Percentiles rank a stretch among this genome's conserved stretches.
Evolutionary conservation across 2,113 vertebrate genomes (phyloP).

Genomic region (Sterna hirundo): DNA sequence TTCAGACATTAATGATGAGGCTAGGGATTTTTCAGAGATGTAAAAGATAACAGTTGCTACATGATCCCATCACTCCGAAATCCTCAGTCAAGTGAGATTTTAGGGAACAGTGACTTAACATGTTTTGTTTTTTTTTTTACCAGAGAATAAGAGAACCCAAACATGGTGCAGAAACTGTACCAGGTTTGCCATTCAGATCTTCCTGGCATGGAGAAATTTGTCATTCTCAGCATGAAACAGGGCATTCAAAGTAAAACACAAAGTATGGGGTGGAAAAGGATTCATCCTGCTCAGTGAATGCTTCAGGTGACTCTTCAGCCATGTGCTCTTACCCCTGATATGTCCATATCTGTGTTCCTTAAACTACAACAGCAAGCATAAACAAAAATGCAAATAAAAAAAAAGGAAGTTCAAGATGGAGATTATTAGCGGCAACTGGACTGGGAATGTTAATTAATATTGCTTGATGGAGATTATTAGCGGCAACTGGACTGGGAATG

Average conservation of each 20-base stretch:
- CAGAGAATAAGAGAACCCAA: not conserved
- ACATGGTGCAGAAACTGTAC: not conserved
- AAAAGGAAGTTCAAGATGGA: not conserved
- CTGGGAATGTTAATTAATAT: not conserved
- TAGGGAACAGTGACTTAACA: not conserved
- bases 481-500: not conserved
- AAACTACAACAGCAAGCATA: not conserved
- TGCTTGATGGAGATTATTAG: not conserved
- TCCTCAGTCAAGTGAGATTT: not conserved
- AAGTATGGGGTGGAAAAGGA: not conserved
- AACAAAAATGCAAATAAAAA: not conserved
- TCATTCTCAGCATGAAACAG: not conserved
- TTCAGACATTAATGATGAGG: not conserved
- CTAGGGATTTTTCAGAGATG: not conserved
- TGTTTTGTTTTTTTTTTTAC: not conserved
- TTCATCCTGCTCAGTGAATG: not conserved
- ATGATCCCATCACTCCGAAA: not conserved
- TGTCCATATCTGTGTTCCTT: not conserved
- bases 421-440: not conserved
- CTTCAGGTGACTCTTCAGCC: not conserved
- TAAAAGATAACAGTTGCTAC: not conserved
- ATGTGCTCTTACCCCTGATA: not conserved
- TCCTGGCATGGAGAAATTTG: not conserved
- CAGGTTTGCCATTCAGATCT: not conserved
- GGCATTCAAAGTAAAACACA: not conserved